phyloP scores from a whole-genome alignment of 2,888 invertebrate species.

The Scaptomyza polygonia region DNA sequence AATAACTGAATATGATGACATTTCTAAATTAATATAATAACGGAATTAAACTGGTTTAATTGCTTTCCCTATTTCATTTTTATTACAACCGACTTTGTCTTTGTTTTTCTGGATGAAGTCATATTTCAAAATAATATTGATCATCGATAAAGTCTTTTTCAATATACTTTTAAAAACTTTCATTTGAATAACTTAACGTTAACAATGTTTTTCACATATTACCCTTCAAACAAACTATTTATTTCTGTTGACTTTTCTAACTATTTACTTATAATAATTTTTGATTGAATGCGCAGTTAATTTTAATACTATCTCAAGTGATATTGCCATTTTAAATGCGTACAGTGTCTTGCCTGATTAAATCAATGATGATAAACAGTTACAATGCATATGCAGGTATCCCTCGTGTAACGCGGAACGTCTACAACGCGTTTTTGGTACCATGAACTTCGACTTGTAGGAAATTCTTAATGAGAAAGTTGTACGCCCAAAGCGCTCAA shows the following conservation, averaged over 20 bases:
- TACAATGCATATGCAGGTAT: background rate
- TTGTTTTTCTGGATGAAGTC: background rate
- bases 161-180: too few relatives aligned
- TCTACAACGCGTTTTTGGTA: too few relatives aligned
- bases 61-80: background rate
- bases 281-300: too few relatives aligned
- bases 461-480: too few relatives aligned
- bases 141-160: too few relatives aligned
- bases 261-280: background rate
- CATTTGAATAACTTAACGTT: too few relatives aligned
- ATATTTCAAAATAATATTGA: too few relatives aligned
- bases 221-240: background rate
- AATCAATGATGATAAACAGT: constrained; percentile 7
- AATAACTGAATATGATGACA: too few relatives aligned
- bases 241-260: constrained; percentile 8
- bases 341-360: constrained; percentile 2
- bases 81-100: background rate
- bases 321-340: background rate
- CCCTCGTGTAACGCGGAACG: too few relatives aligned
- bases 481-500: too few relatives aligned
- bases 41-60: background rate
- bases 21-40: background rate
- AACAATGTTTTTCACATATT: too few relatives aligned
- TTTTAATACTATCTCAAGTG: background rate
- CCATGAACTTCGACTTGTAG: too few relatives aligned